Conservation (phyloP, 2,113 vertebrate species). For the Menura novaehollandiae region DNA sequence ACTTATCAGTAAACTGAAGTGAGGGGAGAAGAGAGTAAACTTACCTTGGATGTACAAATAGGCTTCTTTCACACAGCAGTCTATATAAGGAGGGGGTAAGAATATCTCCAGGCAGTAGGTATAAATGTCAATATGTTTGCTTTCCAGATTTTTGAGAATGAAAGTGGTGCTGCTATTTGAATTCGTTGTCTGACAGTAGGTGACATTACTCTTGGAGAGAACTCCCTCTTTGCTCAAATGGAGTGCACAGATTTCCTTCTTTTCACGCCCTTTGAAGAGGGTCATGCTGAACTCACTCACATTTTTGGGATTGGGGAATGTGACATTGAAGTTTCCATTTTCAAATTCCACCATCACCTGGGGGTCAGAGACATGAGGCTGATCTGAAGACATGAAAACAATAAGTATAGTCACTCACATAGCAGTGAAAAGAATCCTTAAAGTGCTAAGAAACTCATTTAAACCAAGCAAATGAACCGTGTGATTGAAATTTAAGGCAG, state of each 20-base stretch:
- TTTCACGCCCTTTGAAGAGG: constrained; percentile 55
- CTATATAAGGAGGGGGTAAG: constrained; percentile 69
- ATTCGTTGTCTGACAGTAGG: constrained; percentile 41
- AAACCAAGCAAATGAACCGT: neutral
- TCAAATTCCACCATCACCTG: constrained; percentile 48
- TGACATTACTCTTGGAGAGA: neutral
- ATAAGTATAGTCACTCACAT: neutral
- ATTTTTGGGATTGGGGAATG: constrained; percentile 49
- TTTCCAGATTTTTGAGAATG: constrained; percentile 65
- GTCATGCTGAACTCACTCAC: constrained; percentile 70
- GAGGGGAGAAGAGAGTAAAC: neutral
- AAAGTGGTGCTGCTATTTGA: constrained; percentile 63
- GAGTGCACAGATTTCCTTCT: constrained; percentile 60
- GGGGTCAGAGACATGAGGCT: neutral
- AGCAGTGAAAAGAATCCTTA: neutral
- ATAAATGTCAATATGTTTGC: constrained; percentile 58
- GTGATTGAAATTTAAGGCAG: neutral
- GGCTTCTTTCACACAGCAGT: constrained; percentile 22
- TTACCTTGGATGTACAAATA: constrained; percentile 76
- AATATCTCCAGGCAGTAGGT: constrained; percentile 60
- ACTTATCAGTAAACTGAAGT: neutral
- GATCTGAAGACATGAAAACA: constrained; percentile 55
- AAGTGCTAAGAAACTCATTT: neutral
- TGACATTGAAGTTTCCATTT: constrained; percentile 63
- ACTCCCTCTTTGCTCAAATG: neutral